Conservation (phyloP, 2,113 vertebrate genomes). For the Campylorhamphus procurvoides region DNA sequence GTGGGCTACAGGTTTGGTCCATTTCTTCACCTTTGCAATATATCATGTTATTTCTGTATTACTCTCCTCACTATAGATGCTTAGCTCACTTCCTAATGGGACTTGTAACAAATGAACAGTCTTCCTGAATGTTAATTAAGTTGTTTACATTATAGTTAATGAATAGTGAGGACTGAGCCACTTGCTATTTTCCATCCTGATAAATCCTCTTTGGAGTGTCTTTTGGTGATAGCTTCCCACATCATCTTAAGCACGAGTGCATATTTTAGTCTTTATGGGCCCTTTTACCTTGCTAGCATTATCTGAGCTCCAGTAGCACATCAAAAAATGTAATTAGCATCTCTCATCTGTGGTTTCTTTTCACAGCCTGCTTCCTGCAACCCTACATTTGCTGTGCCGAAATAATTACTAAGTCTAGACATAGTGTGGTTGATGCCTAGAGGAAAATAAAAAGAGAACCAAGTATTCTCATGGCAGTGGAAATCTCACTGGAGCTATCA, state of each 20-base stretch:
- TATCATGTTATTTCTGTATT: background rate
- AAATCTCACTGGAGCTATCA: background rate
- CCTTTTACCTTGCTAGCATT: background rate
- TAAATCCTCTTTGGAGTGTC: background rate
- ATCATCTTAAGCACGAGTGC: background rate
- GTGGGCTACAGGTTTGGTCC: background rate
- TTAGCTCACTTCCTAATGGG: background rate
- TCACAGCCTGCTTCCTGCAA: background rate
- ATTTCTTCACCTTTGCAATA: background rate
- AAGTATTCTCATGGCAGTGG: background rate
- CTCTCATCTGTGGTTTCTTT: background rate
- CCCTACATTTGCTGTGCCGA: background rate
- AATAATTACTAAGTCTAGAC: background rate
- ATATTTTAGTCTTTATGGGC: background rate
- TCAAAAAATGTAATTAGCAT: background rate
- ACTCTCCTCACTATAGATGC: fast-evolving
- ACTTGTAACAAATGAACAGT: background rate
- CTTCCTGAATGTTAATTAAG: background rate
- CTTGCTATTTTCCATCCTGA: background rate
- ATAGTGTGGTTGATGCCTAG: background rate
- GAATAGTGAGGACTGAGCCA: background rate
- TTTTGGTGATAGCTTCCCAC: background rate
- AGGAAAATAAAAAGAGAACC: background rate
- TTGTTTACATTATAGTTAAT: background rate
- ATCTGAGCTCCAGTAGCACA: background rate